phyloP scores from a whole-genome alignment of 2,797 vertebrate genomes.

The Triplophysa bombifrons region DNA sequence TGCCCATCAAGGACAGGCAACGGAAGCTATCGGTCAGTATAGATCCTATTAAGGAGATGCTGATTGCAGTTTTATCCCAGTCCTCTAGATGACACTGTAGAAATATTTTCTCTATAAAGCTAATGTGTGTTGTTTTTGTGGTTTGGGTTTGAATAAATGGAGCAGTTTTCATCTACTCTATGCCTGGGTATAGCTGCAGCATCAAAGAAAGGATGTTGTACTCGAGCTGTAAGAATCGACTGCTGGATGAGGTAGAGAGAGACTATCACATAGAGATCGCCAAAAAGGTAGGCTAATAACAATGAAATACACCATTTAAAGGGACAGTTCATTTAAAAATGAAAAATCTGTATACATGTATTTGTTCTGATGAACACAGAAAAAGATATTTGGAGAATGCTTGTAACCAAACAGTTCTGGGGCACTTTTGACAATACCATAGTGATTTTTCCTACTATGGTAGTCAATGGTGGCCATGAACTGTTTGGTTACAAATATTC shows the following conservation, averaged over 20 bases:
- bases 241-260: slow-evolving; percentile 92
- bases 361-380: no score
- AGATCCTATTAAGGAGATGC: background rate
- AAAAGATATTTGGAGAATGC: no score
- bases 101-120: background rate
- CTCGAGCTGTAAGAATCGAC: slow-evolving; percentile 97
- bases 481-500: no score
- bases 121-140: slow-evolving; percentile 18
- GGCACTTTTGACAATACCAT: no score
- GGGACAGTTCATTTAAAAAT: no score
- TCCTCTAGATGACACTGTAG: slow-evolving; percentile 25
- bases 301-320: background rate
- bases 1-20: slow-evolving; percentile 88
- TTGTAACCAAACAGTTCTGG: no score
- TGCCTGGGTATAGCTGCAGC: slow-evolving; percentile 98
- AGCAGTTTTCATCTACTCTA: slow-evolving; percentile 98
- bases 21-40: slow-evolving; percentile 92
- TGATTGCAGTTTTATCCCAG: background rate
- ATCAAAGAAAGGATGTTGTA: slow-evolving; percentile 99
- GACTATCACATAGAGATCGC: slow-evolving; percentile 91
- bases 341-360: no score
- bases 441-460: no score
- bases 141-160: slow-evolving; percentile 42
- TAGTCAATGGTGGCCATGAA: no score
- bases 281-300: slow-evolving; percentile 85